A percentile compares a stretch with the other conserved stretches of the same genome.
Evolutionary conservation across 2,888 invertebrate species (phyloP).

Genomic region (Automeris io): DNA sequence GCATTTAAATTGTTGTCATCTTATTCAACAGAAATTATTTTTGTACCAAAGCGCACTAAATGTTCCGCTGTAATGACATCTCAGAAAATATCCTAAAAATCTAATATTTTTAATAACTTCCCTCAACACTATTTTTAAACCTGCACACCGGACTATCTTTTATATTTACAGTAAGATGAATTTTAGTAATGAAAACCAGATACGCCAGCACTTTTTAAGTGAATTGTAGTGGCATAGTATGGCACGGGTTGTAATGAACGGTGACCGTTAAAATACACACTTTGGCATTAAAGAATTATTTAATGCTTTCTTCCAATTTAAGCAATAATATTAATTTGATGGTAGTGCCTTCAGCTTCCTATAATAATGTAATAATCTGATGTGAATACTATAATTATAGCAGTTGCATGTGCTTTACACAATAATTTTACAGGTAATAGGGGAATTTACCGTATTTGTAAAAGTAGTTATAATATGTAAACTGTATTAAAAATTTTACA

Average conservation of each 20-base stretch:
- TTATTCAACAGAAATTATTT: constrained; percentile 30
- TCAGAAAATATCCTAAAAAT: constrained; percentile 6
- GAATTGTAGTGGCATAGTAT: constrained; percentile 47
- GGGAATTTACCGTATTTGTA: constrained; percentile 67
- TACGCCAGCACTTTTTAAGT: constrained; percentile 13
- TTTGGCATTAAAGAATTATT: constrained; percentile 66
- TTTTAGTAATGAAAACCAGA: constrained; percentile 23
- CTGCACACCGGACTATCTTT: constrained; percentile 48
- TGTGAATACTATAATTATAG: constrained; percentile 45
- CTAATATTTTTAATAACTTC: constrained; percentile 12
- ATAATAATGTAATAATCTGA: constrained; percentile 50
- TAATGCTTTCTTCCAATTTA: constrained; percentile 66
- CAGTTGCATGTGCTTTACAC: constrained; percentile 69
- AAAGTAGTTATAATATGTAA: constrained; percentile 58
- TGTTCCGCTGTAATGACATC: constrained; percentile 5
- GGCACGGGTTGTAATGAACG: constrained; percentile 44
- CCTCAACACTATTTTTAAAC: constrained; percentile 29
- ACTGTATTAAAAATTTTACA: constrained; percentile 62
- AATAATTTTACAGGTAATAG: constrained; percentile 73
- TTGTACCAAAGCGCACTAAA: constrained; percentile 25
- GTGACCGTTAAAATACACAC: constrained; percentile 53
- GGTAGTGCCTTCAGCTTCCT: constrained; percentile 75
- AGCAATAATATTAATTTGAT: constrained; percentile 69
- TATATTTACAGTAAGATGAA: constrained; percentile 33
- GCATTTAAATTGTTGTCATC: constrained; percentile 66